Evolutionary conservation across 1,140 invertebrate species (phyloP).

Genomic region (Drosophila repleta): DNA sequence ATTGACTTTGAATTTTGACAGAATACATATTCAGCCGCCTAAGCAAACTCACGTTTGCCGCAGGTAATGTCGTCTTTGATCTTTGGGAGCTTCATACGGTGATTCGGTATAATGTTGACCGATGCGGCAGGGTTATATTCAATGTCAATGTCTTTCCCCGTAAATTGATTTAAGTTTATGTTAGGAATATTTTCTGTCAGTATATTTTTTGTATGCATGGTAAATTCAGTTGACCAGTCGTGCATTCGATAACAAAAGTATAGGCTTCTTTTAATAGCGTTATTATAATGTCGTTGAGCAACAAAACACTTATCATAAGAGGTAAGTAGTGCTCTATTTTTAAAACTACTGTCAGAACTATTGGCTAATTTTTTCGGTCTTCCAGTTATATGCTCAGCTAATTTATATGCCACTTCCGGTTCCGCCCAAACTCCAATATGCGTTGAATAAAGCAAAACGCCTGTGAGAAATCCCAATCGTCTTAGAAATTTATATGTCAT

Average conservation of each 20-base stretch:
- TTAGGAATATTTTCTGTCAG: conserved; percentile 8
- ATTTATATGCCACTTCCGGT: neutral
- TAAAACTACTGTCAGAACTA: neutral
- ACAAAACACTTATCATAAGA: neutral
- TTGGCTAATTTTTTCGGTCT: neutral
- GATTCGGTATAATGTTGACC: neutral
- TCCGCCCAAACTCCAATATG: conserved; percentile 26
- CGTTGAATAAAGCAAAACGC: conserved; percentile 2
- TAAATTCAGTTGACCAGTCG: conserved; percentile 51
- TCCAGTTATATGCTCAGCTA: neutral
- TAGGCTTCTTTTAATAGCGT: conserved; percentile 38
- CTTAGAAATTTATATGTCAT: conserved; percentile 29
- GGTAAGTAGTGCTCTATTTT: neutral
- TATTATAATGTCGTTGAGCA: conserved; percentile 11
- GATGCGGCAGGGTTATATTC: neutral
- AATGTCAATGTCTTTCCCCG: neutral
- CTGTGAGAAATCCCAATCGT: conserved; percentile 27
- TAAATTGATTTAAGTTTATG: neutral
- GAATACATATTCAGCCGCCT: conserved; percentile 8
- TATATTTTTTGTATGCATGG: conserved; percentile 35
- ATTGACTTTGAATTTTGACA: conserved; percentile 27
- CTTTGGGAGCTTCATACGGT: conserved; percentile 38
- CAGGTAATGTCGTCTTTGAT: conserved; percentile 69
- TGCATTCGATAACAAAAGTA: conserved; percentile 56
- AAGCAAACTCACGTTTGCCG: conserved; percentile 39